Evolutionary conservation across 2,113 vertebrate genomes (phyloP), one percentile per base, ranked within the genome.

Genomic region (Colossoma macropomum): DNA sequence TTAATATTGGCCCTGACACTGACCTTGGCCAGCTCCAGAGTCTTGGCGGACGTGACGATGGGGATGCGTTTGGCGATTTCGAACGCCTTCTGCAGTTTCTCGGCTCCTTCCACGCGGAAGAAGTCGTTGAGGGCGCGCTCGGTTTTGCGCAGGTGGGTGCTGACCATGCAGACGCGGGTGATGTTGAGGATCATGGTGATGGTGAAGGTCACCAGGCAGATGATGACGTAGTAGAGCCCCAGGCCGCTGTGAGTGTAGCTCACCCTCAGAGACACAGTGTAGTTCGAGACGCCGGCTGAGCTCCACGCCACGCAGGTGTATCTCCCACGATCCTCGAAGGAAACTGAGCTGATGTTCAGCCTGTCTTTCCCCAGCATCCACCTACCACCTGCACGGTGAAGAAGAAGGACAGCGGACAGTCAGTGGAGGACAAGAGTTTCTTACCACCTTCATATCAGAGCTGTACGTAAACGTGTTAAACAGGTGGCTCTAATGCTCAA

Each of bases 41-140:
- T 98, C 91, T 98, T 98, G 84, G 95, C 96, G 0, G 96, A 96
- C 0, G 98, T 99, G 80, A 99, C 89, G 88, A 99, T 98, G 21
- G 98, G 98, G 77, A 99, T 99, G 0, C 94, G 95, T 87, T 98
- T 99, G 85, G 98, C 97, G 0, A 99, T 95, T 91, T 99, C 98
- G 8, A 99, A 95, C 0, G 98, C 98, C 77, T 96, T 97, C 93
- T 99, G 98, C 48, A 99, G 94, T 88, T 98, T 98, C 92, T 99
- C 98, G 0, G 96, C 94, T 1, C 98, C 98, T 78, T 99, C 98
- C 0, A 95, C 98, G 69, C 95, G 93, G 92, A 99, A 99, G 93
- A 99, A 98, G 19, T 99, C 98, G 2, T 99, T 97, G 93, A 99
- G 97, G 83, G 96, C 97, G 45, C 91, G 94, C 93, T 99, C 97